Conservation (phyloP, 35 echinoderm and acorn worm species). For the Anneissia japonica region DNA sequence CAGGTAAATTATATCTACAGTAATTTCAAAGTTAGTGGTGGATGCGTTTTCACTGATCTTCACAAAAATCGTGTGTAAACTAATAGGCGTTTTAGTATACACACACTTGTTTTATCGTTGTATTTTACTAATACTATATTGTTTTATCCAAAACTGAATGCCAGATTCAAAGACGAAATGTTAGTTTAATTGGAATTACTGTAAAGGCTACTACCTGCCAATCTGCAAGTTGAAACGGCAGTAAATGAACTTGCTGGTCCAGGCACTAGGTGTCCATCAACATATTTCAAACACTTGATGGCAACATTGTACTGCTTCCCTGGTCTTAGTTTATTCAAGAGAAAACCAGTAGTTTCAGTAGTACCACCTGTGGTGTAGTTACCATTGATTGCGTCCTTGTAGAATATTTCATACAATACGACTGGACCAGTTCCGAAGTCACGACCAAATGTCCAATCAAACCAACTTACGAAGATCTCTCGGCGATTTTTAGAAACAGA, state of each 20-base stretch:
- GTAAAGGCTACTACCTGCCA: too few species aligned
- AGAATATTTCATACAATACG: neutral
- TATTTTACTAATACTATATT: too few species aligned
- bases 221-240: neutral
- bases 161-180: too few species aligned
- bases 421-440: neutral
- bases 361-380: neutral
- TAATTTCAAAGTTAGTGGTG: too few species aligned
- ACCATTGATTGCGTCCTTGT: neutral
- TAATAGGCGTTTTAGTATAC: too few species aligned
- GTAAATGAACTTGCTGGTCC: neutral
- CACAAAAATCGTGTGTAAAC: too few species aligned
- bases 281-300: neutral
- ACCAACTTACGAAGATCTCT: neutral
- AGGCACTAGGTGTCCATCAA: neutral
- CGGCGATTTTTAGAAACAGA: neutral
- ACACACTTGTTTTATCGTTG: too few species aligned
- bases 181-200: too few species aligned
- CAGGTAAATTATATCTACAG: too few species aligned
- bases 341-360: neutral
- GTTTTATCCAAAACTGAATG: too few species aligned
- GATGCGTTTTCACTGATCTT: too few species aligned
- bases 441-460: neutral
- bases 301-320: neutral
- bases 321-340: neutral